These are phyloP conservation scores for Phaethornis superciliosus DNA, from an alignment of 2,113 vertebrate genomes.

Conservation along the genomic window DNA sequence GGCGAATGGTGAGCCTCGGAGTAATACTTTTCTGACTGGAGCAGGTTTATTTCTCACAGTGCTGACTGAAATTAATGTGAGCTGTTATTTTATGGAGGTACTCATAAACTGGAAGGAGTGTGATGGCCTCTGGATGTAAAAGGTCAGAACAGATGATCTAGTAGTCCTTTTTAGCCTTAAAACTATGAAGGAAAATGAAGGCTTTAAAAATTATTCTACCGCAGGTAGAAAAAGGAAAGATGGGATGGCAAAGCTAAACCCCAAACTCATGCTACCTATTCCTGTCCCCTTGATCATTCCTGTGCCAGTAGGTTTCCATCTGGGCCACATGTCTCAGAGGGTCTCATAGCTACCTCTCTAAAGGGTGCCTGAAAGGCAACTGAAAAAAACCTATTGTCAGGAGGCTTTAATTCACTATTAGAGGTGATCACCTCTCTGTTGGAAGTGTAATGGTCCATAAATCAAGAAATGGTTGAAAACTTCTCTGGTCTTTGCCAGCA, in stretches of 20 bases:
- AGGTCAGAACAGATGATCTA: constrained; percentile 52
- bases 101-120: constrained; percentile 43
- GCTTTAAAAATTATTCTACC: background rate
- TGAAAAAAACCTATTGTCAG: background rate
- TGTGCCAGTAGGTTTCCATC: background rate
- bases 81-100: constrained; percentile 47
- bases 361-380: background rate
- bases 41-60: constrained; percentile 44
- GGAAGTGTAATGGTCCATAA: background rate
- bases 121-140: constrained; percentile 37
- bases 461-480: constrained; percentile 23
- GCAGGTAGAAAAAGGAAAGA: background rate
- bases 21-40: constrained; percentile 9
- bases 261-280: background rate
- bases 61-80: constrained; percentile 46
- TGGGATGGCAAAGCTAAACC: background rate
- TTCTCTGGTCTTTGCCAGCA: background rate
- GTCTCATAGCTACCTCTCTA: background rate
- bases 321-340: background rate
- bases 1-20: background rate
- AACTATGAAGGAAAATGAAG: constrained; percentile 22
- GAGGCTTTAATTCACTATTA: constrained; percentile 28
- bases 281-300: background rate
- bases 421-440: background rate
- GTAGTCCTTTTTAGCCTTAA: constrained; percentile 35